phyloP scores from a whole-genome alignment of 2,113 vertebrate genomes.

The Myiopsitta monachus region DNA sequence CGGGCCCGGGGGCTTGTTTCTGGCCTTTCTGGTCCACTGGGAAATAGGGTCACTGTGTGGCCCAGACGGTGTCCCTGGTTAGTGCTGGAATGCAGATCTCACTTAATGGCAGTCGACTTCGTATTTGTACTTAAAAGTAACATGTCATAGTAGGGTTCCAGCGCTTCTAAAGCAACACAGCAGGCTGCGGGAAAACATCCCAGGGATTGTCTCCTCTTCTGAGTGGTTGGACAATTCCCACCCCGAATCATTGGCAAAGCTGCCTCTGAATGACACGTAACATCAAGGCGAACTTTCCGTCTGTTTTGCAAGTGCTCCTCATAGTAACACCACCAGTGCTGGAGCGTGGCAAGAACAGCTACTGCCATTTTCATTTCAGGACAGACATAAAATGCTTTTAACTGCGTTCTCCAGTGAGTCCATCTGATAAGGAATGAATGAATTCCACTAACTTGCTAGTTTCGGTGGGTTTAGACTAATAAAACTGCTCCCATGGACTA shows the following conservation, averaged over 20 bases:
- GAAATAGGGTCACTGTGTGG: slow-evolving; percentile 55
- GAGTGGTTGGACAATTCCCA: accelerated
- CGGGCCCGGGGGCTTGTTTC: background rate
- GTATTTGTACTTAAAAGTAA: background rate
- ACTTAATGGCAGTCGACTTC: background rate
- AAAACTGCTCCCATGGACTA: background rate
- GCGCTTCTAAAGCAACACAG: accelerated
- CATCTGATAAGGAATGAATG: background rate
- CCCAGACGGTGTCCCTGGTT: background rate
- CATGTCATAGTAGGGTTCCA: background rate
- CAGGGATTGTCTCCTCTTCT: accelerated
- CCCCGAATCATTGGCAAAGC: accelerated
- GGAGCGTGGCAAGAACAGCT: accelerated
- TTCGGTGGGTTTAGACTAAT: background rate
- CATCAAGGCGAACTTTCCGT: accelerated
- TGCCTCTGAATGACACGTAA: accelerated
- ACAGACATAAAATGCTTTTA: background rate
- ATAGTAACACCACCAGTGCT: accelerated
- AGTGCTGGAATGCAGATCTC: background rate
- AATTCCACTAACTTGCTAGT: background rate
- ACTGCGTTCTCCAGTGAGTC: background rate
- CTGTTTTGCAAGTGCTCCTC: background rate
- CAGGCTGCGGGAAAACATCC: background rate
- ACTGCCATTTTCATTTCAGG: background rate
- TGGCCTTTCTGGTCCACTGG: slow-evolving; percentile 15